Base-by-base conservation (phyloP, 2,797 vertebrate genomes). In the Tadarida brasiliensis region DNA sequence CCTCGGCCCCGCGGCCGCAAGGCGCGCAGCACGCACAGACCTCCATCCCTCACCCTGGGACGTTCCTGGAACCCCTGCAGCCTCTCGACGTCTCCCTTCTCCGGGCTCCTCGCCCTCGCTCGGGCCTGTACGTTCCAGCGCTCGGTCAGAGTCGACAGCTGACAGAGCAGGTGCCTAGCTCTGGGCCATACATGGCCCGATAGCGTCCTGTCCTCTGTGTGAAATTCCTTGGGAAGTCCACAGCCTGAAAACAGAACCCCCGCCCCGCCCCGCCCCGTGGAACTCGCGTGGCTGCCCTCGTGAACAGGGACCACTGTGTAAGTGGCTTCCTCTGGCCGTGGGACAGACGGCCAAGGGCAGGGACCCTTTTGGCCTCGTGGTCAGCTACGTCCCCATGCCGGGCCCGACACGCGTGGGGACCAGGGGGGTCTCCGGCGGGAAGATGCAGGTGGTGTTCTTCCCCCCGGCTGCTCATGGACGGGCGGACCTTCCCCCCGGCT, bases 61-160 rank as follows among this genome's bases (percentile, higher is more conserved):
- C 83, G 44, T 11, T 56, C 73, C 67, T 11, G 10, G 78, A 87
- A 61, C 9, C 7, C 17, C 44, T 4, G 49, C 57, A 1, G 0
- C 35, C 56, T 14, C 30, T 16, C 1, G 8, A 1, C 7, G 11
- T 4, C 88, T 35, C 68, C 68, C 22, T 57, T 26, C 76, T n/a
- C 28, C 8, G 28, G n/a, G 39, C 35, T 0, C 10, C n/a, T 2
- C 1, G 35, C 35, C 26, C 19, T 2, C 49, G 12, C 17, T 16
- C 57, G 3, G 28, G n/a, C 65, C n/a, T 22, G 7, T 1, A 6
- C 7, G 15, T 15, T 1, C 16, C 2, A 2, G 30, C 1, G 39
- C 44, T 0, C 5, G 0, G 12, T 10, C 26, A 5, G 3, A 0
- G 7, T 3, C 28, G 19, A 2, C 11, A 0, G 2, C 5, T 22